phyloP scores from a whole-genome alignment of 2,797 vertebrate genomes.

The Sitta carolinensis region DNA sequence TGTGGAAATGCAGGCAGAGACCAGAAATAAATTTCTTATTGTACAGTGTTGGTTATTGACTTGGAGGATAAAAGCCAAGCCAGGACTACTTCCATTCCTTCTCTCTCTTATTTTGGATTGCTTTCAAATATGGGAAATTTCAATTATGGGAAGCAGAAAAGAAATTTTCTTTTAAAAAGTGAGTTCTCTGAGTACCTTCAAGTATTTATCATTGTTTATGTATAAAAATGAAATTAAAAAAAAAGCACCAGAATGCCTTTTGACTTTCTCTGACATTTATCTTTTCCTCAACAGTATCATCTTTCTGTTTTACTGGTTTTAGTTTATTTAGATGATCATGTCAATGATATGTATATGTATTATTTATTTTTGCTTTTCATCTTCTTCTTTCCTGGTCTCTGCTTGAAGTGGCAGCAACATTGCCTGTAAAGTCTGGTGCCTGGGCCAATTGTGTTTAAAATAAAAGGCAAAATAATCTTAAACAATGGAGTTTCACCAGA shows the following conservation, averaged over 20 bases:
- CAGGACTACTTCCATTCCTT: background rate
- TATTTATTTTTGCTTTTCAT: background rate
- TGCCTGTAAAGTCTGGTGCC: background rate
- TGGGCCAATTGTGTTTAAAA: background rate
- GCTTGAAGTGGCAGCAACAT: background rate
- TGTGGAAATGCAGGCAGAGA: background rate
- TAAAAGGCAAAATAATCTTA: background rate
- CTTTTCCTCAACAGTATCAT: fast-evolving
- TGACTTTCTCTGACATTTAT: background rate
- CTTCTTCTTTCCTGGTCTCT: background rate
- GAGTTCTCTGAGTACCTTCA: background rate
- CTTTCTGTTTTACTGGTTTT: background rate
- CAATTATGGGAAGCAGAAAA: background rate
- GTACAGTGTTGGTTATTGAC: background rate
- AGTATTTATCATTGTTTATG: background rate
- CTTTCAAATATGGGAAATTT: background rate
- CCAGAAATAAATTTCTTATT: background rate
- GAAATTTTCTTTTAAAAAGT: background rate
- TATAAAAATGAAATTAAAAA: background rate
- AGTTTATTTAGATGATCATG: background rate
- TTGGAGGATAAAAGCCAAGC: background rate
- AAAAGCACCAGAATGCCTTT: background rate
- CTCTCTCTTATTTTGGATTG: background rate
- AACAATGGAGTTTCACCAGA: background rate
- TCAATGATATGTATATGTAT: background rate